These are phyloP conservation scores for Drosophila fuyamai DNA, from an alignment of 1,140 invertebrate species.

Conservation along the genomic window DNA sequence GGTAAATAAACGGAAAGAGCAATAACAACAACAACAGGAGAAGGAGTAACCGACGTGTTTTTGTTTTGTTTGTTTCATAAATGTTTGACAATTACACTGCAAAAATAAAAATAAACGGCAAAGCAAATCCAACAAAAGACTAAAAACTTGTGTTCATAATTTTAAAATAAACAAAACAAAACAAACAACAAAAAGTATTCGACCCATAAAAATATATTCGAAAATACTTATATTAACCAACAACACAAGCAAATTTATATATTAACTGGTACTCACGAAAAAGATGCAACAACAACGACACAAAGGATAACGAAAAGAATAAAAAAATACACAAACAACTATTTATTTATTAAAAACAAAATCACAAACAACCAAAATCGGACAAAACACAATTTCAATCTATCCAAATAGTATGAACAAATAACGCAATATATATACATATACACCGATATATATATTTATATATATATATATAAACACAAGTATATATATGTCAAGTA, in stretches of 20 bases:
- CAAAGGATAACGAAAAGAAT: constrained; percentile 20
- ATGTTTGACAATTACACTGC: constrained; percentile 17
- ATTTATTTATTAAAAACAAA: constrained; percentile 24
- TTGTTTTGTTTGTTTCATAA: constrained; percentile 17
- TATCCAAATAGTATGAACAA: constrained; percentile 49
- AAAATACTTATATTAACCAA: constrained; percentile 42
- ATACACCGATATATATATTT: constrained; percentile 31
- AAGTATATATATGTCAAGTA: constrained; percentile 42
- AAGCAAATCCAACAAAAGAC: constrained; percentile 65
- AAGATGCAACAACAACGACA: constrained; percentile 40
- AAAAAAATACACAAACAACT: constrained; percentile 9
- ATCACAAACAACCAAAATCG: constrained; percentile 37
- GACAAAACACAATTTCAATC: constrained; percentile 20
- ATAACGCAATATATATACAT: constrained; percentile 60
- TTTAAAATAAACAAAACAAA: constrained; percentile 50
- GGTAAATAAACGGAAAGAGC: constrained; percentile 36
- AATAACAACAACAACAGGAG: constrained; percentile 23
- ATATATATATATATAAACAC: constrained; percentile 22
- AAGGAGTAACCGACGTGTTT: constrained; percentile 7
- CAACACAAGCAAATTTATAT: constrained; percentile 29
- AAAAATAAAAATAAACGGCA: constrained; percentile 27
- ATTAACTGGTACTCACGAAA: constrained; percentile 37
- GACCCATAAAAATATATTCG: constrained; percentile 39
- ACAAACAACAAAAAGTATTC: constrained; percentile 43
- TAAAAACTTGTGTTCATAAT: constrained; percentile 77